Percentiles rank a stretch among this genome's conserved stretches.
Conservation (phyloP, 1,140 invertebrate species). For the Drosophila aff. region DNA sequence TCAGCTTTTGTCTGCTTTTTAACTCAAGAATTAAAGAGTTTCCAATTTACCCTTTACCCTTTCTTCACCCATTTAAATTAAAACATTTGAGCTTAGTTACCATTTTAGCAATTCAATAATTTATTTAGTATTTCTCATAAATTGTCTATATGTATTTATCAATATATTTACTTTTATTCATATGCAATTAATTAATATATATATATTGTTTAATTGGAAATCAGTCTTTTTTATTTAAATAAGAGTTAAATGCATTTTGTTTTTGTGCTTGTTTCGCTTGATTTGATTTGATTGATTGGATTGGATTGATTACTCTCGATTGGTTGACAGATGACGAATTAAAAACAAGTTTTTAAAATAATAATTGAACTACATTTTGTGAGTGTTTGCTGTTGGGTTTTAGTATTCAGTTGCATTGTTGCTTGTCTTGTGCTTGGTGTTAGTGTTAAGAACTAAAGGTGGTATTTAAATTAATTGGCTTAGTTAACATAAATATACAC, state of each 20-base stretch:
- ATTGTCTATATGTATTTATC: conserved; percentile 73
- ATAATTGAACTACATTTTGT: conserved; percentile 76
- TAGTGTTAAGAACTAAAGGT: conserved; percentile 46
- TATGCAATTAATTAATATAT: conserved; percentile 80
- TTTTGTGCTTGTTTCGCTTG: conserved; percentile 52
- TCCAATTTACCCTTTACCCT: background rate
- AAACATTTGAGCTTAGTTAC: background rate
- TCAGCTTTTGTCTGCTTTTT: background rate
- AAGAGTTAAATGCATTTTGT: conserved; percentile 82
- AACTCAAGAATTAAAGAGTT: background rate
- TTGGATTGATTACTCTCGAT: conserved; percentile 41
- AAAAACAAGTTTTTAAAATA: conserved; percentile 31
- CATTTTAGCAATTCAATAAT: conserved; percentile 81
- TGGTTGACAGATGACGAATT: conserved; percentile 29
- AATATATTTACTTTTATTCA: conserved; percentile 54
- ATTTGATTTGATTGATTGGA: conserved; percentile 41
- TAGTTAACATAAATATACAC: conserved; percentile 58
- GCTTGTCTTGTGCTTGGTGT: conserved; percentile 70
- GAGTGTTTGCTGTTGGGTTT: conserved; percentile 24
- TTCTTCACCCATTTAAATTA: background rate
- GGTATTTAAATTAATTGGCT: conserved; percentile 47
- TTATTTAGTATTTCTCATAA: conserved; percentile 82
- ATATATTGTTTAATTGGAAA: conserved; percentile 83
- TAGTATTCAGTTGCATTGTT: conserved; percentile 71
- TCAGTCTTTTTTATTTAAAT: conserved; percentile 84